Base-by-base conservation (phyloP, 2,113 vertebrate species). In the Octodon degus region DNA sequence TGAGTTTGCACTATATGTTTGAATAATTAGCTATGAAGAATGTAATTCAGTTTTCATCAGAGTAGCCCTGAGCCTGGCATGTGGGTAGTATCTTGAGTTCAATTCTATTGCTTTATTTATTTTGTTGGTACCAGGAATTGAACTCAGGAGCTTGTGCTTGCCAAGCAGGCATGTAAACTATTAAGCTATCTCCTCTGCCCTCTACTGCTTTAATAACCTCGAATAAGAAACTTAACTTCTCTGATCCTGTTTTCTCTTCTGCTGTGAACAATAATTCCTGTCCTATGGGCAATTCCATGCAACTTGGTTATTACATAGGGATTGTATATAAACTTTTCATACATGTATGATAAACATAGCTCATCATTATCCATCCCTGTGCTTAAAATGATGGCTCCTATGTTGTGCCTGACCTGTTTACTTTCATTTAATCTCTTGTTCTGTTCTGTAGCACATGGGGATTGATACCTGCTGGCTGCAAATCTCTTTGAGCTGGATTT, bases 231-330 rank as follows among this genome's bases (percentile, higher is more conserved):
- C 20, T 94, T 80, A 3, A 40, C 30, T 43, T 95, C 92, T 80
- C 25, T 62, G 43, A 81, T n/a, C 40, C 55, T 90, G 65, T 95
- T 91, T 95, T 14, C 53, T 53, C 32, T 37, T 32, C 19, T 95
- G 24, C 20, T 68, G 0, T 24, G 55, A 55, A 70, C 37, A 0
- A 16, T 4, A 81, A 50, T 7, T 58, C 32, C 43, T 92, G 50
- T 2, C 14, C 65, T 30, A 16, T 24, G 11, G 32, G n/a, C 25
- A 89, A 16, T 9, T 83, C 16, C 34, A 62, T 0, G 58, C 70
- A 93, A 53, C 37, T 74, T 88, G 85, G 58, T 90, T 80, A 89
- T 90, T 34, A 24, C 2, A 20, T 30, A 65, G 12, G 32, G 63
- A 93, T 84, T 47, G 77, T 50, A 58, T 24, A 84, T 68, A 67